These are phyloP conservation scores for Auanema sp. DNA, from an alignment of 2,888 invertebrate species.

Conservation along the genomic window DNA sequence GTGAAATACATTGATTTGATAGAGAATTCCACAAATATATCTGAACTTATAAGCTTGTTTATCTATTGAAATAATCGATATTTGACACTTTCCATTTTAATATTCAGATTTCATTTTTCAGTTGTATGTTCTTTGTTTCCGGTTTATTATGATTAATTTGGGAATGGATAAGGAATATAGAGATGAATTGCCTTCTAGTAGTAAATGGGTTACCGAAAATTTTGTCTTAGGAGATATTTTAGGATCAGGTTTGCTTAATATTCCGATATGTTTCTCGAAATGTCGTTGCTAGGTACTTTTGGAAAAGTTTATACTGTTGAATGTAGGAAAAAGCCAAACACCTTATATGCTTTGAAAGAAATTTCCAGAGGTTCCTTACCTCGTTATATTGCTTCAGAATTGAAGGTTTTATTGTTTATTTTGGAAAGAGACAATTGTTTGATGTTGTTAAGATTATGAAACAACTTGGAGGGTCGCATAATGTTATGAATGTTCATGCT, in stretches of 20 bases:
- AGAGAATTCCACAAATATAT: too few relatives aligned
- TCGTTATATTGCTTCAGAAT: slow-evolving; percentile 16
- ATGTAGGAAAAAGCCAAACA: slow-evolving; percentile 19
- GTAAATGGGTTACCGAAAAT: slow-evolving; percentile 35
- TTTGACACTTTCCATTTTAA: too few relatives aligned
- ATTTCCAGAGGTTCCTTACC: slow-evolving; percentile 28
- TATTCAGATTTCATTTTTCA: too few relatives aligned
- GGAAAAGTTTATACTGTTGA: slow-evolving; percentile 39
- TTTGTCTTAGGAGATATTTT: slow-evolving; percentile 34
- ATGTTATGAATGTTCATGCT: slow-evolving; percentile 24
- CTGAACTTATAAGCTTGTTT: too few relatives aligned
- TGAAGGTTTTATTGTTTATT: slow-evolving; percentile 11
- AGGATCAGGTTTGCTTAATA: slow-evolving; percentile 21
- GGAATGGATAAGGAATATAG: neutral
- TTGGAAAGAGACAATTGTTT: slow-evolving; percentile 1
- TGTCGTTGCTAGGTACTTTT: slow-evolving; percentile 29
- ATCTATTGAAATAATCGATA: too few relatives aligned
- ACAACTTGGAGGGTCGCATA: slow-evolving; percentile 11
- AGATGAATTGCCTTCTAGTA: slow-evolving; percentile 25
- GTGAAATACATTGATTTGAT: too few relatives aligned
- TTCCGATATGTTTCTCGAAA: slow-evolving; percentile 6
- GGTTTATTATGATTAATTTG: slow-evolving; percentile 5
- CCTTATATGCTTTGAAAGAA: slow-evolving; percentile 36
- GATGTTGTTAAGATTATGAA: slow-evolving; percentile 15
- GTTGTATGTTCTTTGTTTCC: too few relatives aligned